phyloP scores from a whole-genome alignment of 1,140 invertebrate genomes.

The Galleria mellonella region DNA sequence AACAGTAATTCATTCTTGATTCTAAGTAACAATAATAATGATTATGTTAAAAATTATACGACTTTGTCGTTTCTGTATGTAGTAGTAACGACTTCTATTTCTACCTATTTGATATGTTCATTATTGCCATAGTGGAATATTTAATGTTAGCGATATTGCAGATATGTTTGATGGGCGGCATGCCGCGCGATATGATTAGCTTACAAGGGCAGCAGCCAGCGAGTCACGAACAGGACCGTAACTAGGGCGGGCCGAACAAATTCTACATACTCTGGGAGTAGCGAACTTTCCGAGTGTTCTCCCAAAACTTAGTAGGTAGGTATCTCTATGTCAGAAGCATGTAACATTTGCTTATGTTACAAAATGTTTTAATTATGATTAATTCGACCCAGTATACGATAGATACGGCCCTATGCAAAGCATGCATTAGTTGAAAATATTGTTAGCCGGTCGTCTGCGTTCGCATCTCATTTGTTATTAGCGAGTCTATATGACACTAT shows the following conservation, averaged over 20 bases:
- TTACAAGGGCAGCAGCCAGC: conserved; percentile 32
- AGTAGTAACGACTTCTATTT: conserved; percentile 27
- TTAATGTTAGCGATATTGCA: conserved; percentile 28
- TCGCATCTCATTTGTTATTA: conserved; percentile 13
- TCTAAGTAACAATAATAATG: no score
- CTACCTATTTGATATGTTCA: conserved; percentile 55
- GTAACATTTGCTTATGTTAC: no score
- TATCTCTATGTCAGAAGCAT: no score
- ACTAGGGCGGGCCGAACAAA: conserved; percentile 1
- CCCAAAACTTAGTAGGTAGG: no score
- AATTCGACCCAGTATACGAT: background rate
- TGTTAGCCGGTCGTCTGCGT: conserved; percentile 21
- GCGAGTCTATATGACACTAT: conserved; percentile 62
- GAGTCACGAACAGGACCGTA: conserved; percentile 23
- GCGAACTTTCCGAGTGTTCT: no score
- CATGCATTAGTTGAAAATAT: conserved; percentile 31
- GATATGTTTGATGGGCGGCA: conserved; percentile 24
- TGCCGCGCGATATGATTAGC: conserved; percentile 49
- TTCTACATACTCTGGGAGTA: no score
- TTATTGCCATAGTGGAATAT: conserved; percentile 43
- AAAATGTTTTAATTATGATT: background rate
- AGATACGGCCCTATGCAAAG: conserved; percentile 4
- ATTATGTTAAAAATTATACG: conserved; percentile 12
- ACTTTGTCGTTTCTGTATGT: conserved; percentile 22
- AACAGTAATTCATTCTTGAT: no score